Conservation (phyloP, 2,113 vertebrate species). For the crab-eating macaque (Macaca fascicularis) region T2T-MFA8v1.1 NC_088391.1:63393001-63393500, state of each 20-base stretch:
- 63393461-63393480: conserved; percentile 37
- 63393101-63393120: background rate
- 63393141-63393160: background rate
- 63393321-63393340: background rate
- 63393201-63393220: background rate
- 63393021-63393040: background rate
- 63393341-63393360: background rate
- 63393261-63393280: background rate
- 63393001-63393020: background rate
- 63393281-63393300: background rate
- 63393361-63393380: conserved; percentile 1
- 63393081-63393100: background rate
- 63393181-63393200: background rate
- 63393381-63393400: background rate
- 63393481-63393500: background rate
- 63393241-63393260: background rate
- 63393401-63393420: background rate
- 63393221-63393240: background rate
- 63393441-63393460: background rate
- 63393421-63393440: background rate
- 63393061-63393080: background rate
- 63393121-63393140: background rate
- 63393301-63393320: background rate
- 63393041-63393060: background rate
- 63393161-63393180: background rate